Evolutionary conservation across 2,113 vertebrate species (phyloP).

Genomic region (Naja naja): DNA sequence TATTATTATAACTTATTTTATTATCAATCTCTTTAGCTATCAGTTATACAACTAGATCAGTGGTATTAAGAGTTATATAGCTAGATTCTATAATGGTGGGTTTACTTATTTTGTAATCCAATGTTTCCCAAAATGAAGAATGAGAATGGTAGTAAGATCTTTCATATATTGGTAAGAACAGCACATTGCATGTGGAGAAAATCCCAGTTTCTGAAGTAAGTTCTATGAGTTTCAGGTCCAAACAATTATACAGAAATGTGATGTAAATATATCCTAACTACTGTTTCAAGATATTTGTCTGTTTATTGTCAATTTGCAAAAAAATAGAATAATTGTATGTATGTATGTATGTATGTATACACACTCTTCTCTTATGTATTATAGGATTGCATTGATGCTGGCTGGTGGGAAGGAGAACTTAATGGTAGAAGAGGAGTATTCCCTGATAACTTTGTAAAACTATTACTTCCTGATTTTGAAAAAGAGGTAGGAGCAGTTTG

Average conservation of each 20-base stretch:
- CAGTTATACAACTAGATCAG: not conserved
- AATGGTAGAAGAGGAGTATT: constrained; percentile 90
- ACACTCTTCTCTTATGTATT: constrained; percentile 10
- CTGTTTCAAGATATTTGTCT: not conserved
- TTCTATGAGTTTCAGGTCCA: not conserved
- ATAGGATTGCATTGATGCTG: constrained; percentile 93
- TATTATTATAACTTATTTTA: not conserved
- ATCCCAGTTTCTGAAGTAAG: not conserved
- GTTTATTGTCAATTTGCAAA: not conserved
- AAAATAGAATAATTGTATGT: not conserved
- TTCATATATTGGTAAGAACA: not conserved
- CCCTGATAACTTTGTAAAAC: constrained; percentile 97
- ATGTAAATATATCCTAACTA: not conserved
- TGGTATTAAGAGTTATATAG: not conserved
- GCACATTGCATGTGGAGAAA: not conserved
- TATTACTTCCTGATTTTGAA: constrained; percentile 87
- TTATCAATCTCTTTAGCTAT: not conserved
- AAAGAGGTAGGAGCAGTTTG: constrained; percentile 80
- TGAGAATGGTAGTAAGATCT: not conserved
- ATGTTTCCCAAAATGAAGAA: not conserved
- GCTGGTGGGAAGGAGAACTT: constrained; percentile 97
- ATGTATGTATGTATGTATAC: too few species aligned
- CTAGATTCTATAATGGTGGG: not conserved
- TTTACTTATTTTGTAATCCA: not conserved
- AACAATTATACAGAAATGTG: not conserved